These are phyloP conservation scores for Porites australiensis DNA, from an alignment of 64 coral and sea anemone species.

Conservation along the genomic window DNA sequence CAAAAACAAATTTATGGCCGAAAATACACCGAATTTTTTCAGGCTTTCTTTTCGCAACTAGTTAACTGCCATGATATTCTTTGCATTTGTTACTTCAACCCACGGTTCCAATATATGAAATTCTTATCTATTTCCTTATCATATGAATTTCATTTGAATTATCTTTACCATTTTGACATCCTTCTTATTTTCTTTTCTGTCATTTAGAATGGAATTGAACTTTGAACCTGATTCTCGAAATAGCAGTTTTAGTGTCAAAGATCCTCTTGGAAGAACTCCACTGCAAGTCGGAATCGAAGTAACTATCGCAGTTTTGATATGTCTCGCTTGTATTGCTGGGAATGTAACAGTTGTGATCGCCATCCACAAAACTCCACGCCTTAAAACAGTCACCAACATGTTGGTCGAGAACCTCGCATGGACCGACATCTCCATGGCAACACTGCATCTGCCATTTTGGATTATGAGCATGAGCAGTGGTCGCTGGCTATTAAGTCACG, in stretches of 20 bases:
- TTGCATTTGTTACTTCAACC: too few relatives aligned
- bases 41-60: too few relatives aligned
- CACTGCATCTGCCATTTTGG: constrained; percentile 75
- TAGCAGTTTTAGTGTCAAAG: not conserved
- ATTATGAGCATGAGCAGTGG: constrained; percentile 56
- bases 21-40: too few relatives aligned
- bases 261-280: constrained; percentile 31
- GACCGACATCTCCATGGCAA: constrained; percentile 58
- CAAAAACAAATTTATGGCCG: too few relatives aligned
- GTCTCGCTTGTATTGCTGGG: constrained; percentile 47
- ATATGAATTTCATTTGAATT: too few relatives aligned
- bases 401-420: constrained; percentile 60
- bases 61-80: too few relatives aligned
- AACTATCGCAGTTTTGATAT: constrained; percentile 38
- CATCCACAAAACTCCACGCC: constrained; percentile 46
- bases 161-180: too few relatives aligned
- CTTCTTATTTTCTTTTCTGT: too few relatives aligned
- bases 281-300: constrained; percentile 58
- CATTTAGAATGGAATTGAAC: not conserved
- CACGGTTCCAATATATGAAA: too few relatives aligned
- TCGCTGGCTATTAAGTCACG: constrained; percentile 42
- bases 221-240: not conserved
- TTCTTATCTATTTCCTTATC: too few relatives aligned
- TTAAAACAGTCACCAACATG: constrained; percentile 65
- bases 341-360: constrained; percentile 50